Base-by-base conservation (phyloP, 2,888 invertebrate genomes). In the Drosophila mimetica region DNA sequence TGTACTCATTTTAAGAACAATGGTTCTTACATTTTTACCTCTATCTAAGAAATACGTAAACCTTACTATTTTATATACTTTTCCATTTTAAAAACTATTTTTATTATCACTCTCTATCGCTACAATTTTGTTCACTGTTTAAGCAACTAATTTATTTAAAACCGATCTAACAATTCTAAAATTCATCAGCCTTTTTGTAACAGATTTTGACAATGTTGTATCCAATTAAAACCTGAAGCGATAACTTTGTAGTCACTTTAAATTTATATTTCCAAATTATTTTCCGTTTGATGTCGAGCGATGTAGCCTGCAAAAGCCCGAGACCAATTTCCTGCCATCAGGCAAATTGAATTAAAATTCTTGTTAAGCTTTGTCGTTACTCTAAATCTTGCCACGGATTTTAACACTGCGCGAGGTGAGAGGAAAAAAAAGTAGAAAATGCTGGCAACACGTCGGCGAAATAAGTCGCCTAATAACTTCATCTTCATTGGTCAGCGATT, bases 401-500 rank as follows among this genome's bases (percentile, higher is more conserved):
- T 42, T n/a, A 36, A 7, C 30, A 30, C 30, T 9, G 32, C 16
- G 30, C 11, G 46, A 36, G 63, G 65, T n/a, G 64, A 48, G 61
- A 41, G 61, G 47, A 48, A n/a, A n/a, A 58, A 64, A 28, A 22
- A 13, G 32, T 47, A 20, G 36, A 25, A 32, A 39, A 67, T 42
- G 36, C 42, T 57, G 50, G 50, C 44, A 44, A 58, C 72, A 72
- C 51, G 73, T 52, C 52, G 41, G 34, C 54, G 32, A 71, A 60
- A 63, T 76, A 72, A 85, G 66, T 57, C 76, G 84, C 53, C 80
- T 84, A 88, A 84, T 84, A 88, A 84, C 86, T 84, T 88, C 54
- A 84, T 84, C 79, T 70, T 64, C 71, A 75, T 72, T 70, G 69
- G 54, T 46, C 47, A 71, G 58, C 79, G 75, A 75, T 82, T 82